These are phyloP conservation scores for Ceratitis capitata DNA, from an alignment of 1,140 invertebrate species.

Conservation along the genomic window DNA sequence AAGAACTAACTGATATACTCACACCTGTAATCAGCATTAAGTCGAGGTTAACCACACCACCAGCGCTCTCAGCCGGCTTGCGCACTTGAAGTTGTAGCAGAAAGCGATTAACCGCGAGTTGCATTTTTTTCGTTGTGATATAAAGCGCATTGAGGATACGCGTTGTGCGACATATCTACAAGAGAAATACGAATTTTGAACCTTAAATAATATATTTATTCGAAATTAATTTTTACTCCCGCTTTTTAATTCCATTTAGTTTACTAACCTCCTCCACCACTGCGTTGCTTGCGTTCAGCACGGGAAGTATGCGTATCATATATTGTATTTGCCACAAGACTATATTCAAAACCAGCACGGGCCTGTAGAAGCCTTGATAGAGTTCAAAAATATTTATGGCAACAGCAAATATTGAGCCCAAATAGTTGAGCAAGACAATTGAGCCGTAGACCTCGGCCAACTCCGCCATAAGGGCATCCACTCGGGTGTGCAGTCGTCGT, in stretches of 20 bases:
- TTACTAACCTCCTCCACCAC: neutral
- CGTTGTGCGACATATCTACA: neutral
- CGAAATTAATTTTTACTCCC: too few species aligned
- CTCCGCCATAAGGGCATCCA: conserved; percentile 44
- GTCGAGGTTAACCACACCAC: neutral
- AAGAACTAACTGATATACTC: too few species aligned
- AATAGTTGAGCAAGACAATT: conserved; percentile 47
- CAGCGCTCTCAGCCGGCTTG: neutral
- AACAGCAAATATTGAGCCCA: conserved; percentile 45
- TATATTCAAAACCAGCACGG: neutral
- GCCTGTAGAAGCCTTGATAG: neutral
- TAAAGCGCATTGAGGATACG: neutral
- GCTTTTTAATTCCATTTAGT: too few species aligned
- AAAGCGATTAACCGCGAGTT: neutral
- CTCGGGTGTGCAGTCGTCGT: conserved; percentile 1
- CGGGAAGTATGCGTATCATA: neutral
- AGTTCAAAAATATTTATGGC: neutral
- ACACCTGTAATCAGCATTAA: neutral
- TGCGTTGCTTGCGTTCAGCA: neutral
- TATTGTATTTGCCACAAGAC: neutral
- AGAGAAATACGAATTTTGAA: neutral
- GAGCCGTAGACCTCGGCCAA: conserved; percentile 44
- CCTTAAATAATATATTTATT: neutral
- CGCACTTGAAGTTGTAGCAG: neutral
- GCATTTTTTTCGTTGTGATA: neutral